Base-by-base conservation (phyloP, 2,113 vertebrate species). In the Paratilapia polleni region DNA sequence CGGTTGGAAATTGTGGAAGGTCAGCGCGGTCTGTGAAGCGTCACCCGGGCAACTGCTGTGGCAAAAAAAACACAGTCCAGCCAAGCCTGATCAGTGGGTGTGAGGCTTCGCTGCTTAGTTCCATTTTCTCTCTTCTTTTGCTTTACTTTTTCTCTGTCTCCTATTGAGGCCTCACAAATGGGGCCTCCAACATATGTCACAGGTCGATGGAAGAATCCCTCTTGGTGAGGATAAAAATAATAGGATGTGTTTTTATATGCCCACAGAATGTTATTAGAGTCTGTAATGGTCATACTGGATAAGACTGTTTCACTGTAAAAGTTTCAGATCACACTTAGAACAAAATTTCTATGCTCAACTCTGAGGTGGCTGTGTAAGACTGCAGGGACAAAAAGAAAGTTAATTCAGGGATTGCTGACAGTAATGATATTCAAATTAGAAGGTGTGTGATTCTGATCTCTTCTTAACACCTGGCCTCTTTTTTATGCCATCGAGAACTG, bases 1-100 rank as follows among this genome's bases (percentile, higher is more conserved):
- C 93, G 93, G 90, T 89, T 95, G 91, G 87, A 94, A 93, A 92
- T 93, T 91, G 94, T 90, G 86, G 89, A 93, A 94, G 95, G 93
- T 95, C 95, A 95, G 90, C 47, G 81, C 52, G 90, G 90, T 84
- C 91, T 88, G 85, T 89, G 91, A 94, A 95, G 92, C 95, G 49
- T 95, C 93, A 92, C 94, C 81, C 64, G 47, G 86, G 91, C 93
- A 93, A 94, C 87, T 84, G 88, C 90, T 88, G 77, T 93, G 83
- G 87, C 87, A 68, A 88, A 81, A 87, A 89, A 87, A 31, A 22
- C 36, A 79, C 56, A 83, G 90, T 90, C 90, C 89, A 91, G 87
- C 78, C 82, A 82, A 89, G 92, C 87, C 90, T 87, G 94, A 93
- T 91, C 87, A 84, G 49, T 57, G 91, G 84, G 43, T 56, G 83